A percentile compares a stretch with the other conserved stretches of the same genome.
These are phyloP conservation scores for Cheracebus regulus DNA, from an alignment of 2,797 vertebrate genomes.

Conservation along the genomic window DNA sequence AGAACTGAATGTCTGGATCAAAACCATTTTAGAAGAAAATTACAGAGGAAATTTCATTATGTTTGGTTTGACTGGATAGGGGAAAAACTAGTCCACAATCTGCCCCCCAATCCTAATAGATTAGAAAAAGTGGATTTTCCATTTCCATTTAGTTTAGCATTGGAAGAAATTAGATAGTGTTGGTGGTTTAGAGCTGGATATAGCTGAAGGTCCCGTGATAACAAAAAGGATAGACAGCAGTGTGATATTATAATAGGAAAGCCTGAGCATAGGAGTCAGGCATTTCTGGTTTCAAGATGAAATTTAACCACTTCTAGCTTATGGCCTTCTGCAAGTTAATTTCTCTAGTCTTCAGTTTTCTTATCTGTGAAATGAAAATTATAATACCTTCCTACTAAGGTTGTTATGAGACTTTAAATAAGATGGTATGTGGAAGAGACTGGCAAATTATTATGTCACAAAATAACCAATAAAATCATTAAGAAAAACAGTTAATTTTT, in stretches of 20 bases:
- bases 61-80: background rate
- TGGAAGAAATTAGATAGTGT: background rate
- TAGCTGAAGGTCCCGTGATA: background rate
- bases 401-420: conserved; percentile 21
- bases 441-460: background rate
- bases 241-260: background rate
- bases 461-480: background rate
- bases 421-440: background rate
- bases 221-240: background rate
- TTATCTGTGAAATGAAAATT: background rate
- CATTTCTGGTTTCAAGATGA: background rate
- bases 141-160: background rate
- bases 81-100: background rate
- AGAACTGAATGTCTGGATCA: background rate
- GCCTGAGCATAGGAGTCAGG: background rate
- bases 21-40: background rate
- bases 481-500: background rate
- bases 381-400: background rate
- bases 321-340: background rate
- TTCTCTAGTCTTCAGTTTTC: background rate
- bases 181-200: background rate
- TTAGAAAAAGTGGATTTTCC: background rate
- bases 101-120: background rate
- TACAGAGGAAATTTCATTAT: background rate
- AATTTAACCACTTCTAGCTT: background rate